These are phyloP conservation scores for Acleris holmiana DNA, from an alignment of 2,888 invertebrate genomes.

Conservation along the genomic window DNA sequence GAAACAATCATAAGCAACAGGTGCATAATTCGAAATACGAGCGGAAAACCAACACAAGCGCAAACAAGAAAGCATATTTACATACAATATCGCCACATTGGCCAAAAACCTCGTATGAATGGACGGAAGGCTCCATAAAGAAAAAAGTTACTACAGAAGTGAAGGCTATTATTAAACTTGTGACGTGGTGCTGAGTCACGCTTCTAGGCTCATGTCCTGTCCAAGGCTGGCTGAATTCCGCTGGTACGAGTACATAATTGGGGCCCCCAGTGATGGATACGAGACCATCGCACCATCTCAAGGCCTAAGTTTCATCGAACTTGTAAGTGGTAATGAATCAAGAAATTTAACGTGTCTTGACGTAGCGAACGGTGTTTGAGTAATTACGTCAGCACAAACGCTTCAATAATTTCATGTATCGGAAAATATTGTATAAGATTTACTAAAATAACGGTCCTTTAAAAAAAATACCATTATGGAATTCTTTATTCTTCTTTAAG, in stretches of 20 bases:
- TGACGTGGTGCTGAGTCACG: constrained; percentile 56
- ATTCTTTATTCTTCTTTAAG: too few relatives aligned
- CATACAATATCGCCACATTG: constrained; percentile 59
- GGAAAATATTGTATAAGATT: too few relatives aligned
- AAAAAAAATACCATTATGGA: too few relatives aligned
- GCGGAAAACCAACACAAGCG: background rate
- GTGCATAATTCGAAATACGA: background rate
- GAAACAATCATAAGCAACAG: background rate
- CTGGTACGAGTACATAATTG: constrained; percentile 46
- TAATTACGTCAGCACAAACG: constrained; percentile 14
- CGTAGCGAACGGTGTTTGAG: constrained; percentile 23
- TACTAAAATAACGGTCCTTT: too few relatives aligned
- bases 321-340: constrained; percentile 25
- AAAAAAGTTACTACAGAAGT: constrained; percentile 39
- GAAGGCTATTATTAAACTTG: constrained; percentile 40
- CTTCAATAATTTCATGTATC: background rate
- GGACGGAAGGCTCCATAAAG: constrained; percentile 71
- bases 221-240: constrained; percentile 50
- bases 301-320: constrained; percentile 35
- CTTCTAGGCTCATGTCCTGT: constrained; percentile 52
- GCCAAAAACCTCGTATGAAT: constrained; percentile 59
- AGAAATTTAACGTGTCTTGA: constrained; percentile 21
- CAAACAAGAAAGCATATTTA: constrained; percentile 49
- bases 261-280: constrained; percentile 39
- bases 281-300: constrained; percentile 34